These are phyloP conservation scores for Troides helena DNA, from an alignment of 2,888 invertebrate species.

Conservation along the genomic window DNA sequence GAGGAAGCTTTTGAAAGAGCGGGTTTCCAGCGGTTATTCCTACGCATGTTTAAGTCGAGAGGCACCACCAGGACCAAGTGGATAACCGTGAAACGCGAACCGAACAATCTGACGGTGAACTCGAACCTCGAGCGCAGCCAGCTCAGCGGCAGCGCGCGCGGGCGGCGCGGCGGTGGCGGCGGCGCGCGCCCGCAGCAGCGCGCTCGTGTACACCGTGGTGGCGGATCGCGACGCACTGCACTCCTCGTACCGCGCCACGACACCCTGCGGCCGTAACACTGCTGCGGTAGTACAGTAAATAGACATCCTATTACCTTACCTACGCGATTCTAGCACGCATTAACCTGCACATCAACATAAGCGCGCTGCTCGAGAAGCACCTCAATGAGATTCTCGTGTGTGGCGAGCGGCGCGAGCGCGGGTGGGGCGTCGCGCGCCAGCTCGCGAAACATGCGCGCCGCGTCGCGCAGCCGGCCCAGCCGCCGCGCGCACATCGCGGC, in stretches of 20 bases:
- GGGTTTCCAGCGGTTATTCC: too few species aligned
- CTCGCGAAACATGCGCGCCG: conserved; percentile 97
- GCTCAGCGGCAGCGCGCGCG: conserved; percentile 91
- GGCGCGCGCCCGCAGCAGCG: conserved; percentile 93
- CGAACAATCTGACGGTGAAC: neutral
- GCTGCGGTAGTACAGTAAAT: too few species aligned
- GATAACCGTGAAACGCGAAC: too few species aligned
- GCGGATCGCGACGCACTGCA: conserved; percentile 94
- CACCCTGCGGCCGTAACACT: conserved; percentile 42
- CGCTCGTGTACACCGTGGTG: conserved; percentile 96
- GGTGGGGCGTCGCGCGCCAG: conserved; percentile 97
- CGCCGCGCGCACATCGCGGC: conserved; percentile 99
- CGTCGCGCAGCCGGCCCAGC: conserved; percentile 95
- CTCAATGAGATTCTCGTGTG: conserved; percentile 96
- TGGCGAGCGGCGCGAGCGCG: conserved; percentile 94
- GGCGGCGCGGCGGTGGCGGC: conserved; percentile 92
- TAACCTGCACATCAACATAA: conserved; percentile 93
- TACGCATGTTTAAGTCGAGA: too few species aligned
- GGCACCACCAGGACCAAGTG: too few species aligned
- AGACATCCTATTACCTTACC: too few species aligned
- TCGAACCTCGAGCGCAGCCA: conserved; percentile 89
- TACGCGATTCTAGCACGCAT: neutral
- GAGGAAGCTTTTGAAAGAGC: too few species aligned
- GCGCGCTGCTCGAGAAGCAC: conserved; percentile 96
- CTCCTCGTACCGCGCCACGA: conserved; percentile 85